These are phyloP conservation scores for Pheucticus melanocephalus DNA, from an alignment of 2,113 vertebrate genomes.

Conservation along the genomic window DNA sequence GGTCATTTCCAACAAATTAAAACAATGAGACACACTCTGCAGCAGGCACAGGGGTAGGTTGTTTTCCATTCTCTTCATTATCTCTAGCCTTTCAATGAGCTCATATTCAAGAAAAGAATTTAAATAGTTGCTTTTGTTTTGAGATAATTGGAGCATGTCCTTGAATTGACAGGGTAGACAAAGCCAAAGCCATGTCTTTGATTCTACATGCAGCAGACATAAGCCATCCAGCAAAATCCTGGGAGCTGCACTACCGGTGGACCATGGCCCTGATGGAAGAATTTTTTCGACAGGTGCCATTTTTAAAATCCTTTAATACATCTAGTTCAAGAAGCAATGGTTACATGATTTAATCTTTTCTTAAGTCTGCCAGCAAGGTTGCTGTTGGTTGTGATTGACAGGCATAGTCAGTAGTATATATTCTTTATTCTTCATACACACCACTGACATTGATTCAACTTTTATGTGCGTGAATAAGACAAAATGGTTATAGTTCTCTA, in stretches of 20 bases:
- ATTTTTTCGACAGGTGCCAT: conserved; percentile 91
- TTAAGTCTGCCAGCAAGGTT: not conserved
- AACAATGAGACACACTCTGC: conserved; percentile 87
- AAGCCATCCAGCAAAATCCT: conserved; percentile 93
- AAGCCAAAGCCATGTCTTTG: conserved; percentile 92
- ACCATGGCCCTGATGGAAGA: conserved; percentile 93
- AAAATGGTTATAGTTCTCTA: not conserved
- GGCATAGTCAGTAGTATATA: not conserved
- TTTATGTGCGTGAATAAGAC: not conserved
- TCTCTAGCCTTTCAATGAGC: not conserved
- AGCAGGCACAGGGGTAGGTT: conserved; percentile 89
- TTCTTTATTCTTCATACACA: not conserved
- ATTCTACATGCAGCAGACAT: conserved; percentile 95
- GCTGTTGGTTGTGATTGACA: not conserved
- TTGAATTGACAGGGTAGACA: conserved; percentile 87
- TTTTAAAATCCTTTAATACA: conserved; percentile 35
- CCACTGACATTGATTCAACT: conserved; percentile 22
- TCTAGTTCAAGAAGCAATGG: not conserved
- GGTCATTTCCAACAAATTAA: conserved; percentile 97
- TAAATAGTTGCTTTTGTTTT: conserved; percentile 36
- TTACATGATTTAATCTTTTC: not conserved
- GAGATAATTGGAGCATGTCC: conserved; percentile 53
- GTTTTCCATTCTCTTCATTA: conserved; percentile 9
- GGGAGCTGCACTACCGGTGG: conserved; percentile 90
- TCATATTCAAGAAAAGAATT: conserved; percentile 8